These are phyloP conservation scores for Syritta pipiens DNA, from an alignment of 2,888 invertebrate genomes.

Conservation along the genomic window DNA sequence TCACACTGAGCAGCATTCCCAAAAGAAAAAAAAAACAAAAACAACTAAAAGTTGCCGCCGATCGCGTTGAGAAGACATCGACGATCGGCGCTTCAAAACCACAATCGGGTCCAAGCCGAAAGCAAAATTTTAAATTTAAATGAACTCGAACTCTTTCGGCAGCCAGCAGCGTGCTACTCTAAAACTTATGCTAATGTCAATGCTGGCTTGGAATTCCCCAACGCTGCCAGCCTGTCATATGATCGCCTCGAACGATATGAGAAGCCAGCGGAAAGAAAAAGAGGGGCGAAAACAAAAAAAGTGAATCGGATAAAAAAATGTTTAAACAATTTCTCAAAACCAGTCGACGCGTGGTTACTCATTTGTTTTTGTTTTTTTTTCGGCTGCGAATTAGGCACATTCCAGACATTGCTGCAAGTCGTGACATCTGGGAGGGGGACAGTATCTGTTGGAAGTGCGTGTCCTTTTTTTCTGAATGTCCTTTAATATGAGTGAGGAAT, in stretches of 20 bases:
- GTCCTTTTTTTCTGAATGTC: no score
- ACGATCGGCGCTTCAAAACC: constrained; percentile 16
- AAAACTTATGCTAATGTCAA: constrained; percentile 61
- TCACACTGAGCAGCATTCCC: constrained; percentile 16
- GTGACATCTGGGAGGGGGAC: no score
- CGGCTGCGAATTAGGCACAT: constrained; percentile 18
- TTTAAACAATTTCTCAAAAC: constrained; percentile 60
- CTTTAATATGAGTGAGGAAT: no score
- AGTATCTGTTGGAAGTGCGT: no score
- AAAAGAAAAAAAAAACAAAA: not conserved
- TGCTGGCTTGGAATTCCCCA: constrained; percentile 66
- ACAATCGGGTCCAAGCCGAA: constrained; percentile 29
- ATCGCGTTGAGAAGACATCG: constrained; percentile 17
- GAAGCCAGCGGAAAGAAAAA: constrained; percentile 14
- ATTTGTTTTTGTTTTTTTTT: constrained; percentile 57
- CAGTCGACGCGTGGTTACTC: constrained; percentile 67
- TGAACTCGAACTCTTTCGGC: constrained; percentile 46
- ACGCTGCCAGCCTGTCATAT: constrained; percentile 61
- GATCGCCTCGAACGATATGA: constrained; percentile 50
- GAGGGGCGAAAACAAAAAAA: not conserved
- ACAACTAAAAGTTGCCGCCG: constrained; percentile 13
- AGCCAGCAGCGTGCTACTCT: constrained; percentile 47
- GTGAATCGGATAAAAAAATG: constrained; percentile 12
- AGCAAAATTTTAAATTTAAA: constrained; percentile 57
- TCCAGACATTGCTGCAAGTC: constrained; percentile 9